Evolutionary conservation across 2,797 vertebrate species (phyloP).

Genomic region (Neomorphus geoffroyi): DNA sequence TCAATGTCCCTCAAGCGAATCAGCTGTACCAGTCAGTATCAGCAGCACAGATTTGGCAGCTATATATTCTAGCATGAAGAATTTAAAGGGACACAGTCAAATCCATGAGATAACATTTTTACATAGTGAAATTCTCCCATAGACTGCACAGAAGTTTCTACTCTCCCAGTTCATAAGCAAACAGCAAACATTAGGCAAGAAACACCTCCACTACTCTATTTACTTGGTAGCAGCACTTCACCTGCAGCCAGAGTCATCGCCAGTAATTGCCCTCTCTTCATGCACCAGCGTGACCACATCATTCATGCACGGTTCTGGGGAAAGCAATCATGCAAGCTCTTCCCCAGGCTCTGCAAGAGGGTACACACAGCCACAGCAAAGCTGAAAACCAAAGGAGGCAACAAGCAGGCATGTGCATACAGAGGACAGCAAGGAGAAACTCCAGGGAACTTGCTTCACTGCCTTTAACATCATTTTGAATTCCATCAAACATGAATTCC

Average conservation of each 20-base stretch:
- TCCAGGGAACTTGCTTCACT: background rate
- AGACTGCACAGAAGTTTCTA: background rate
- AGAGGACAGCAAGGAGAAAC: background rate
- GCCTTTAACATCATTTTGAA: background rate
- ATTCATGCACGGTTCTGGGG: slow-evolving; percentile 27
- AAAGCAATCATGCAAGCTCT: slow-evolving; percentile 44
- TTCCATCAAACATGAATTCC: background rate
- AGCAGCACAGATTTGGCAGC: background rate
- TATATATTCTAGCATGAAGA: background rate
- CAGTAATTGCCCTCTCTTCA: slow-evolving; percentile 17
- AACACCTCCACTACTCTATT: background rate
- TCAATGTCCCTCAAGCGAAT: background rate
- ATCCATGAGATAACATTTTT: background rate
- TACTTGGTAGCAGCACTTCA: background rate
- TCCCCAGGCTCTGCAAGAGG: background rate
- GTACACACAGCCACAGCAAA: slow-evolving; percentile 43
- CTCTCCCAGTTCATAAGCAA: background rate
- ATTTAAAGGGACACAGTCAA: slow-evolving; percentile 67
- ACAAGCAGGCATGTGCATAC: slow-evolving; percentile 51
- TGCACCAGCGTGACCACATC: slow-evolving; percentile 37
- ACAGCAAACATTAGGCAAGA: background rate
- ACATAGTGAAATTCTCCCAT: background rate
- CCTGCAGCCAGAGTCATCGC: slow-evolving; percentile 3
- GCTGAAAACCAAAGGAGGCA: slow-evolving; percentile 23
- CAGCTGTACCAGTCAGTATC: background rate